Percentiles rank a stretch among this genome's conserved stretches.
These are phyloP conservation scores for Gonocerus acuteangulatus DNA, from an alignment of 2,888 invertebrate species.

Conservation along the genomic window DNA sequence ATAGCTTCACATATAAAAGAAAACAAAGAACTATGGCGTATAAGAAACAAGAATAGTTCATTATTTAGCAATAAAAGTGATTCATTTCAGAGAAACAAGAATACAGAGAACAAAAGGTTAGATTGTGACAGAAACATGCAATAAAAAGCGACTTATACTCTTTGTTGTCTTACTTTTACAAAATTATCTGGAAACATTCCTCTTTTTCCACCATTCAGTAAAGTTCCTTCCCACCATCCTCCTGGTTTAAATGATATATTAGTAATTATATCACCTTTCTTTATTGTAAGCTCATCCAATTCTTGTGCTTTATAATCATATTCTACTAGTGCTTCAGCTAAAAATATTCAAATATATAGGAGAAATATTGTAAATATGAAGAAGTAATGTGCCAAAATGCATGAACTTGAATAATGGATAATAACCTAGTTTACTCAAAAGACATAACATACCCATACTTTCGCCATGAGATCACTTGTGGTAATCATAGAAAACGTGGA, in stretches of 20 bases:
- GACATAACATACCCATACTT: constrained; percentile 29
- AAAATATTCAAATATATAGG: constrained; percentile 36
- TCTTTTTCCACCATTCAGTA: constrained; percentile 66
- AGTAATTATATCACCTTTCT: constrained; percentile 78
- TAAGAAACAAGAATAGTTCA: no score
- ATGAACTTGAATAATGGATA: not conserved
- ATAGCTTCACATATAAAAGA: no score
- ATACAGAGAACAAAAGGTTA: no score
- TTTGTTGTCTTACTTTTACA: constrained; percentile 52
- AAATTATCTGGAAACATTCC: constrained; percentile 98
- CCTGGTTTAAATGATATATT: constrained; percentile 80
- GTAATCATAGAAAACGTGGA: constrained; percentile 3
- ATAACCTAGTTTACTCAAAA: constrained; percentile 22
- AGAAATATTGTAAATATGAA: constrained; percentile 5
- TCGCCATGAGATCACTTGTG: not conserved
- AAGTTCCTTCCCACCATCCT: constrained; percentile 97
- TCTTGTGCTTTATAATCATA: constrained; percentile 80
- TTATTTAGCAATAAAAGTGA: no score
- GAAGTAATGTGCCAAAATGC: not conserved
- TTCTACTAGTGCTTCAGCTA: constrained; percentile 76
- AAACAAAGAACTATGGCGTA: no score
- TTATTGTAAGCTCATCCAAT: constrained; percentile 82
- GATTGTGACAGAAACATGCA: not conserved
- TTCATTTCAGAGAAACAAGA: no score
- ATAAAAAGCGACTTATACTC: not conserved